These are phyloP conservation scores for Galerucella pusilla DNA, from an alignment of 2,888 invertebrate species.

Conservation along the genomic window DNA sequence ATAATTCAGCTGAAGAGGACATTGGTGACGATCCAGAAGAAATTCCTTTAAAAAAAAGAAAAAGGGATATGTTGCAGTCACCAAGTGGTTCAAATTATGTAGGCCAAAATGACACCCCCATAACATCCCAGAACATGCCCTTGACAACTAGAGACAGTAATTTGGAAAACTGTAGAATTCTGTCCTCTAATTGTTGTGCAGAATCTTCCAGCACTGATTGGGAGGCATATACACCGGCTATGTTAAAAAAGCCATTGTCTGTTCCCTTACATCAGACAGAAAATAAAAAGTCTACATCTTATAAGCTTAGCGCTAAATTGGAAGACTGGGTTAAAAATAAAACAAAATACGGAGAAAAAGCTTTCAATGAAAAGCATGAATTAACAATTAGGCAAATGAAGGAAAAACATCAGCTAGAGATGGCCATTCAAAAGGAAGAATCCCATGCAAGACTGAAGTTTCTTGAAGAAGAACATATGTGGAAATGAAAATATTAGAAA, in stretches of 20 bases:
- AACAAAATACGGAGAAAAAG: slow-evolving; percentile 18
- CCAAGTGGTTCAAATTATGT: slow-evolving; percentile 5
- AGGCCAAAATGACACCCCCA: slow-evolving; percentile 5
- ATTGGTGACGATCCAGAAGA: background rate
- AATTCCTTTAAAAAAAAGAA: background rate
- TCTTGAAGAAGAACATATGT: slow-evolving; percentile 13
- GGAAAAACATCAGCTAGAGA: too few species aligned
- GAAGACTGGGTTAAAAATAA: slow-evolving; percentile 15
- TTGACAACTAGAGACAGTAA: slow-evolving; percentile 1
- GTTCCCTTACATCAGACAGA: background rate
- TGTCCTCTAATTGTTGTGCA: slow-evolving; percentile 8
- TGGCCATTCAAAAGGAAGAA: background rate
- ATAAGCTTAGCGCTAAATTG: slow-evolving; percentile 15
- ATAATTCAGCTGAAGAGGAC: background rate
- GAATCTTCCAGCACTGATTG: slow-evolving; percentile 10
- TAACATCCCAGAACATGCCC: background rate
- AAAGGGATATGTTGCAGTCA: background rate
- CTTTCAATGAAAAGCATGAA: slow-evolving; percentile 5
- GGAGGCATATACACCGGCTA: background rate
- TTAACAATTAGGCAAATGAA: too few species aligned
- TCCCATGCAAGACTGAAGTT: slow-evolving; percentile 9
- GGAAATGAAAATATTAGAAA: slow-evolving; percentile 1
- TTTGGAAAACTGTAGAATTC: slow-evolving; percentile 5
- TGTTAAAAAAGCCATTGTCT: slow-evolving; percentile 10
- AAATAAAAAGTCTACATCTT: slow-evolving; percentile 6